Evolutionary conservation across 2,113 vertebrate genomes (phyloP).

Genomic region (Scolopax mira): DNA sequence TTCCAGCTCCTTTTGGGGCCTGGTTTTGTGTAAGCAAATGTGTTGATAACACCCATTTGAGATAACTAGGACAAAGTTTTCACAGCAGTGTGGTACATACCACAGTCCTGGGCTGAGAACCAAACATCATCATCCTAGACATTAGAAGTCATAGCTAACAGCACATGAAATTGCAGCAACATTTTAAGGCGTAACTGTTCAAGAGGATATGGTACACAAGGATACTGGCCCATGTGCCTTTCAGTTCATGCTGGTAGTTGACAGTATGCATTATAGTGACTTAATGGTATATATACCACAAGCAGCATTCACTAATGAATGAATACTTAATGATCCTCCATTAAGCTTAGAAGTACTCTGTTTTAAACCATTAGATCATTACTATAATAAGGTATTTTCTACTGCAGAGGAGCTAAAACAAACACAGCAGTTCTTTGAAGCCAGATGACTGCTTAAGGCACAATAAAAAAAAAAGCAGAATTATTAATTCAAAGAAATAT

Average conservation of each 20-base stretch:
- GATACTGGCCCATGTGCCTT: background rate
- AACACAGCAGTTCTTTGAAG: constrained; percentile 39
- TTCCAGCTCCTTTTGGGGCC: background rate
- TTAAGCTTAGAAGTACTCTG: constrained; percentile 3
- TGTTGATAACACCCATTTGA: background rate
- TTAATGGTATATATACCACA: constrained; percentile 20
- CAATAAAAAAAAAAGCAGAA: constrained; percentile 8
- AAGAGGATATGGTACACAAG: background rate
- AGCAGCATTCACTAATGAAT: background rate
- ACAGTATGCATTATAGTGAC: background rate
- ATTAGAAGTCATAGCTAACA: background rate
- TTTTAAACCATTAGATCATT: constrained; percentile 46
- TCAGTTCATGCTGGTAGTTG: background rate
- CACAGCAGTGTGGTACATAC: background rate
- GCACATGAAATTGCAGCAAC: background rate
- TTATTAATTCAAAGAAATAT: constrained; percentile 23
- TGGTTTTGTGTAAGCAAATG: background rate
- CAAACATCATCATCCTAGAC: background rate
- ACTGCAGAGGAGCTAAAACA: constrained; percentile 26
- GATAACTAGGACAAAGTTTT: background rate
- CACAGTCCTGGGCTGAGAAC: background rate
- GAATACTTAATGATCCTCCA: constrained; percentile 18
- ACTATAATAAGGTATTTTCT: constrained; percentile 56
- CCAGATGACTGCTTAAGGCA: constrained; percentile 15
- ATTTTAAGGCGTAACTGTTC: background rate